Base-by-base conservation (phyloP, 2,113 vertebrate genomes). In the Psephotus haematonotus region DNA sequence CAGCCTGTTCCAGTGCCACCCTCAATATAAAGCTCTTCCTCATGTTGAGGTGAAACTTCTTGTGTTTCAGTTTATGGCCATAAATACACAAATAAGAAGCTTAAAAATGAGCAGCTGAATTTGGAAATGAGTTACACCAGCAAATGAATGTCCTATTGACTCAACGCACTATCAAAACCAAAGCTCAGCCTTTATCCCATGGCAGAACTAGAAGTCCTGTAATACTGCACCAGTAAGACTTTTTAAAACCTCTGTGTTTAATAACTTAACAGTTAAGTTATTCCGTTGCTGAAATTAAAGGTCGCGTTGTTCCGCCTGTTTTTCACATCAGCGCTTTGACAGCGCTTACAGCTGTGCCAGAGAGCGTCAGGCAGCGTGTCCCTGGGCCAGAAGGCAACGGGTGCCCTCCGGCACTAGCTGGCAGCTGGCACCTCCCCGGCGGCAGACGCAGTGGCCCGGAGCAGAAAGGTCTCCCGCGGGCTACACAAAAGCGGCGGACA, bases 261-360 rank as follows among this genome's bases (percentile, higher is more conserved):
- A 0, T 2, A 55, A 47, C 39, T 29, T 25, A 5, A 20, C 27
- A 5, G 6, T 7, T 16, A 17, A 33, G 23, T 3, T 20, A 33
- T 1, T 5, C n/a, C 1, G 4, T 2, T 22, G 27, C 31, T 9
- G 17, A 41, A 39, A 18, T 4, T 0, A 5, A 68, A 25, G 19
- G 10, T 3, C 20, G 8, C 24, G 6, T 3, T 8, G 3, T 3
- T 28, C 37, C 47, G 5, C 37, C 2, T 1, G 4, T 19, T 37
- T 59, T n/a, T 17, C 35, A 23, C 12, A 4, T 5, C 49, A 8
- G 8, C 59, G 2, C 17, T 5, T 2, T 1, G 6, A 3, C 33
- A 22, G 53, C 25, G 11, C 1, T 9, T 9, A 7, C 2, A 7
- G 55, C 71, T 4, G 24, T 5, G 23, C 6, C 18, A 11, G 13